phyloP scores from a whole-genome alignment of 1,140 invertebrate species.

The Zaprionus kolodkinae region DNA sequence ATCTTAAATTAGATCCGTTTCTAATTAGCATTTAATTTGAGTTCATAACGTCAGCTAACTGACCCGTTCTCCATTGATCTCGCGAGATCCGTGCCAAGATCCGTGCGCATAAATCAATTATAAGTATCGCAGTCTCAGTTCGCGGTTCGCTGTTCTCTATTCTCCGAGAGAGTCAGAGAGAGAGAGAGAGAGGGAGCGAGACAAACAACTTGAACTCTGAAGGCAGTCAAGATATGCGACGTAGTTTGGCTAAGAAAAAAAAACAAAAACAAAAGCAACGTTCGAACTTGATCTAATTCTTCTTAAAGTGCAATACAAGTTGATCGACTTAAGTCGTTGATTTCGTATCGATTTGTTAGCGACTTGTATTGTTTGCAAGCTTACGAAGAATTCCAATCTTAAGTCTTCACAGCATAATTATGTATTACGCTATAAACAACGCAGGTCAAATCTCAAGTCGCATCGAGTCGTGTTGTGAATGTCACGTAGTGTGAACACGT shows the following conservation, averaged over 20 bases:
- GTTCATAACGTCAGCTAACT: constrained; percentile 27
- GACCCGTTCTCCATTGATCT: constrained; percentile 45
- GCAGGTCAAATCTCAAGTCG: constrained; percentile 11
- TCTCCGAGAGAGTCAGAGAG: background rate
- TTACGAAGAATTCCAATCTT: constrained; percentile 3
- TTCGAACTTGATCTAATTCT: constrained; percentile 76
- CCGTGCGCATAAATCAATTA: constrained; percentile 79
- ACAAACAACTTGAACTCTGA: constrained; percentile 38
- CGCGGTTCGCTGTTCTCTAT: background rate
- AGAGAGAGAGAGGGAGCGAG: background rate
- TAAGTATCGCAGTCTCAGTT: constrained; percentile 38
- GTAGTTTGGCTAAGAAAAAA: constrained; percentile 8
- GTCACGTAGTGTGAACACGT: constrained; percentile 51
- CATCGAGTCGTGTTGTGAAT: constrained; percentile 31
- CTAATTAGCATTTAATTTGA: constrained; percentile 72
- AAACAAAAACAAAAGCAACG: background rate
- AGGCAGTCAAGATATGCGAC: constrained; percentile 42
- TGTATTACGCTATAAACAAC: background rate
- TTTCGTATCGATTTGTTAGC: constrained; percentile 3
- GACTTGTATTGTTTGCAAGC: background rate
- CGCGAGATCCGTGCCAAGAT: constrained; percentile 57
- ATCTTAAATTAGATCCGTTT: constrained; percentile 70
- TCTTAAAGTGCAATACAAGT: constrained; percentile 55
- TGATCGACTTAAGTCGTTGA: constrained; percentile 30
- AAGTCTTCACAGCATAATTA: background rate